A percentile compares a stretch with the other conserved stretches of the same genome.
Conservation (phyloP, 37 sponge, comb jelly and placozoan genomes). For the Halisarca cf. caerulea region DNA sequence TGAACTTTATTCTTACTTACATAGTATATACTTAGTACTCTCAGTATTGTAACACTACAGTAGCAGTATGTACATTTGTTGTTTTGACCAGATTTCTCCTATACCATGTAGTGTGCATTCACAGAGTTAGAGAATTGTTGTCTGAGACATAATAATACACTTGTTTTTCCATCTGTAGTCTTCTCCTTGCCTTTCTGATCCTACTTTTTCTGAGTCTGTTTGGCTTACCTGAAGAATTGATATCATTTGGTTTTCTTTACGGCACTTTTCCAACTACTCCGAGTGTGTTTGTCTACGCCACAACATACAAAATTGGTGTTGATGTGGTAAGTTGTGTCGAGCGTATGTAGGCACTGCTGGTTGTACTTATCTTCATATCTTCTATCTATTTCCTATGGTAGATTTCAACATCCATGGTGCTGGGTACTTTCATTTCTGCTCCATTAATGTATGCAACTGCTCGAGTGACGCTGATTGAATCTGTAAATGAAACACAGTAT, state of each 20-base stretch:
- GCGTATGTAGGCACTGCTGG: not conserved
- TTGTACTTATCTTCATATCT: not conserved
- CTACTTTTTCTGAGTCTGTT: conserved; percentile 26
- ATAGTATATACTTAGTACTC: not conserved
- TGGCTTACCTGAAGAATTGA: conserved; percentile 18
- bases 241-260: conserved; percentile 66
- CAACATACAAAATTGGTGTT: conserved; percentile 42
- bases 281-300: conserved; percentile 67
- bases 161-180: conserved; percentile 28
- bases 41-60: not conserved
- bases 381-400: conserved; percentile 4
- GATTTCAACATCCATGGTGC: conserved; percentile 71
- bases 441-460: conserved; percentile 75
- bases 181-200: conserved; percentile 49
- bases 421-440: conserved; percentile 73
- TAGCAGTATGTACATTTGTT: not conserved
- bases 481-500: conserved; percentile 24
- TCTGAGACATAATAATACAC: not conserved
- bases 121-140: no score
- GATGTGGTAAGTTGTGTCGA: conserved; percentile 38
- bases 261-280: conserved; percentile 83
- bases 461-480: conserved; percentile 45
- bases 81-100: no score
- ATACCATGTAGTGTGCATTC: no score
- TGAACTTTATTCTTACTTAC: not conserved